Evolutionary conservation across 2,113 vertebrate species (phyloP), one percentile per base, ranked within the genome.

Genomic region (Ochotona princeps): DNA sequence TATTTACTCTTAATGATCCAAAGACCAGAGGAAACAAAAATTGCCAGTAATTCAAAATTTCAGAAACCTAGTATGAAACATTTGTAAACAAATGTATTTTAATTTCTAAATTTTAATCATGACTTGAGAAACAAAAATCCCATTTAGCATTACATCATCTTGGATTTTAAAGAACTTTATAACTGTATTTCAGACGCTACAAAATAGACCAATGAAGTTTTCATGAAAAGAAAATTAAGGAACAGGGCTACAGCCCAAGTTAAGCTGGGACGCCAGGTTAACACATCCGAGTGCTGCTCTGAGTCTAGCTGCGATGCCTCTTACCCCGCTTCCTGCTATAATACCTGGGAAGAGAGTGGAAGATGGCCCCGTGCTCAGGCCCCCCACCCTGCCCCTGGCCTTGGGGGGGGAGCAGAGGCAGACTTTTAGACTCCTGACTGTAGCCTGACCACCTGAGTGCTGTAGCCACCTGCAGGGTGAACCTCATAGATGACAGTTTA

Each of bases 71-170:
- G 21, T 66, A 87, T 87, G 73, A n/a, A 74, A 28, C 12, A 54
- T 83, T 86, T 82, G 63, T 28, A 90, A 91, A 72, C 63, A n/a
- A 91, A 57, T 69, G 57, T 78, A 14, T 18, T 72, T 93, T 13
- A 85, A 86, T 91, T 85, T 78, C 65, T 86, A 61, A 67, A 78
- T 87, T 87, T 87, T 83, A 91, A 83, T 83, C 80, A 72, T 51
- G 63, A 66, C 73, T 92, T 88, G 25, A 73, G 60, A 32, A 84
- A 12, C 8, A 79, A 23, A 54, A 85, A 67, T 84, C 3, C 67
- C n/a, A n/a, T 14, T 74, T 65, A 91, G 21, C 75, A 86, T 86
- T 86, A 74, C 47, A 54, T 35, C 25, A 93, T 54, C 75, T 85
- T 65, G 44, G 10, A 85, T 76, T 49, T 80, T 74, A 90, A 93